Evolutionary conservation across 1,140 invertebrate species (phyloP).

Genomic region (Neodiprion lecontei): DNA sequence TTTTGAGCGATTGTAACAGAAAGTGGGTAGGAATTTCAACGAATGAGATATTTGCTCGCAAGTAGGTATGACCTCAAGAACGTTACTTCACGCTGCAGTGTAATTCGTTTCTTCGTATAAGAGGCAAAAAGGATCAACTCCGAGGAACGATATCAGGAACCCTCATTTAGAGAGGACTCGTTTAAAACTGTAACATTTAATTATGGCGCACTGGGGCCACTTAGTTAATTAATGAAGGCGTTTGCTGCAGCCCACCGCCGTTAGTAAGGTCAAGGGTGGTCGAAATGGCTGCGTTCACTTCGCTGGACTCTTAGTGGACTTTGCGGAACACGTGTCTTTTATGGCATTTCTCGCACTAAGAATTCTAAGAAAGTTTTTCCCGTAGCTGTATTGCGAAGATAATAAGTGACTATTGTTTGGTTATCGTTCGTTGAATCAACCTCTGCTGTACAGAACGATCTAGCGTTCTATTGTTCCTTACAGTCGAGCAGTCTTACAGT

Average conservation of each 20-base stretch:
- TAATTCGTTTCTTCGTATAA: background rate
- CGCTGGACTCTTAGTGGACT: slow-evolving; percentile 6
- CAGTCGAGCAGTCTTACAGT: too few relatives aligned
- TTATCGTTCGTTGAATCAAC: background rate
- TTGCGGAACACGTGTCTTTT: background rate
- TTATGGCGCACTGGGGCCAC: slow-evolving; percentile 9
- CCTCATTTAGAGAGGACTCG: background rate
- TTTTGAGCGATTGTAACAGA: too few relatives aligned
- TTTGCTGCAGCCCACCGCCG: background rate
- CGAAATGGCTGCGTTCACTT: slow-evolving; percentile 5
- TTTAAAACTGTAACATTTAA: slow-evolving; percentile 16
- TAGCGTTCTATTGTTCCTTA: too few relatives aligned
- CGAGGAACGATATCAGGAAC: background rate
- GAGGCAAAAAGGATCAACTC: background rate
- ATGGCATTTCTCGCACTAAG: background rate
- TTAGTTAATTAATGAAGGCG: slow-evolving; percentile 15
- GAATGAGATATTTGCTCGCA: too few relatives aligned
- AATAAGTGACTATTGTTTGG: background rate
- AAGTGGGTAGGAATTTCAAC: too few relatives aligned
- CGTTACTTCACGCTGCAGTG: background rate
- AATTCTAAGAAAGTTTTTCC: background rate
- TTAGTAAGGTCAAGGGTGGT: slow-evolving; percentile 12
- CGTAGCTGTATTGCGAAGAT: background rate
- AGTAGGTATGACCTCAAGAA: too few relatives aligned
- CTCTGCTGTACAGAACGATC: too few relatives aligned